These are phyloP conservation scores for Eupithecia dodoneata DNA, from an alignment of 2,888 invertebrate species.

Conservation along the genomic window DNA sequence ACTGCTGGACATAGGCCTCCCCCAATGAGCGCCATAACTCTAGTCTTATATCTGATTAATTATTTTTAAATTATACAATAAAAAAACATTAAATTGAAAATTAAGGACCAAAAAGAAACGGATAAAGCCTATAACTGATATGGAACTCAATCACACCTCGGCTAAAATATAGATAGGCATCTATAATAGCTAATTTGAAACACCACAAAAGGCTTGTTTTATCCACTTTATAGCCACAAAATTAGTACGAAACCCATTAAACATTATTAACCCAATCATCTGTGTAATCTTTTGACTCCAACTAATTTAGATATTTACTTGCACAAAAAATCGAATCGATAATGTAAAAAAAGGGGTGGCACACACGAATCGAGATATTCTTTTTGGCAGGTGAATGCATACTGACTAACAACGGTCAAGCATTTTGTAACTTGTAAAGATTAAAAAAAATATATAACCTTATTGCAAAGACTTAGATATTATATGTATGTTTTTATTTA, in stretches of 20 bases:
- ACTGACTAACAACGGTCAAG: no score
- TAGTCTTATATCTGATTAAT: no score
- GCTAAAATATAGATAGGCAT: background rate
- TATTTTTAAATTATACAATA: no score
- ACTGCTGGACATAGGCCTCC: no score
- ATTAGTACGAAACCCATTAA: background rate
- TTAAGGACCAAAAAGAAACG: no score
- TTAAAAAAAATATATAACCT: no score
- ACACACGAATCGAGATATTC: background rate
- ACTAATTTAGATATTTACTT: conserved; percentile 1
- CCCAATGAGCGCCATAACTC: no score
- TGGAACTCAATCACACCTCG: background rate
- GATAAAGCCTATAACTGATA: background rate
- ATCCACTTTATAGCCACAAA: background rate
- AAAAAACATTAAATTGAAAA: no score
- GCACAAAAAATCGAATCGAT: background rate
- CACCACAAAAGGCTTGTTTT: conserved; percentile 3
- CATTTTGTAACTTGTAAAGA: no score
- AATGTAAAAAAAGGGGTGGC: background rate
- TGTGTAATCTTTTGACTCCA: background rate
- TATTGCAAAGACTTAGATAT: no score
- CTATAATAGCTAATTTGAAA: background rate
- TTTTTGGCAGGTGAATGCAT: no score
- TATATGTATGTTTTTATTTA: no score
- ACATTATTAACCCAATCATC: conserved; percentile 3